phyloP scores from a whole-genome alignment of 2,113 vertebrate species.

The Craseonycteris thonglongyai region DNA sequence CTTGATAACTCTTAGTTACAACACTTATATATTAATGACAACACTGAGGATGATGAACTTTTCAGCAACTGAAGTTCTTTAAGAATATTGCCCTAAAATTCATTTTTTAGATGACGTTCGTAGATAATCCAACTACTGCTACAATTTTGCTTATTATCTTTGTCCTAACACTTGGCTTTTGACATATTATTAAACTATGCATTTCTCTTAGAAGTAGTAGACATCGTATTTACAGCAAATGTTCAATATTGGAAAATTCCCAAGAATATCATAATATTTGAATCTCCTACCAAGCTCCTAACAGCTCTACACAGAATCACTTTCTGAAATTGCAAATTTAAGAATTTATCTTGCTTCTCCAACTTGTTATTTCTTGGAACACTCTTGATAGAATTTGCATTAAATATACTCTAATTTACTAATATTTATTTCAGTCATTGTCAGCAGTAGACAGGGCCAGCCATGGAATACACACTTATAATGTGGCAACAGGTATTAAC shows the following conservation, averaged over 20 bases:
- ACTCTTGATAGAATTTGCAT: not conserved
- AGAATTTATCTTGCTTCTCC: not conserved
- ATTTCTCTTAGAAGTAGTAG: not conserved
- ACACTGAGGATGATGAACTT: not conserved
- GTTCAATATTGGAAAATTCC: not conserved
- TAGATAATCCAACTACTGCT: not conserved
- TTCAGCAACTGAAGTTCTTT: not conserved
- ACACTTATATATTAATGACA: not conserved
- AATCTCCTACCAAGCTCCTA: not conserved
- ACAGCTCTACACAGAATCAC: not conserved
- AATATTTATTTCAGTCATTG: not conserved
- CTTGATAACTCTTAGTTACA: not conserved
- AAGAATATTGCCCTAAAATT: not conserved
- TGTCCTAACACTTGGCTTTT: not conserved
- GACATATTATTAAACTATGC: not conserved
- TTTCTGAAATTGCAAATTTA: not conserved
- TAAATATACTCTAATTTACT: not conserved
- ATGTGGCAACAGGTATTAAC: not conserved
- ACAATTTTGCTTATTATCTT: not conserved
- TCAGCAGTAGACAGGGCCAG: not conserved
- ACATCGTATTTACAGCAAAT: not conserved
- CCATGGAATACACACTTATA: not conserved
- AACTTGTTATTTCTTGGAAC: not conserved
- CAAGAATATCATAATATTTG: not conserved
- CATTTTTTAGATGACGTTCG: not conserved